phyloP scores from a whole-genome alignment of 2,113 vertebrate species.

The Phyllostomus discolor region DNA sequence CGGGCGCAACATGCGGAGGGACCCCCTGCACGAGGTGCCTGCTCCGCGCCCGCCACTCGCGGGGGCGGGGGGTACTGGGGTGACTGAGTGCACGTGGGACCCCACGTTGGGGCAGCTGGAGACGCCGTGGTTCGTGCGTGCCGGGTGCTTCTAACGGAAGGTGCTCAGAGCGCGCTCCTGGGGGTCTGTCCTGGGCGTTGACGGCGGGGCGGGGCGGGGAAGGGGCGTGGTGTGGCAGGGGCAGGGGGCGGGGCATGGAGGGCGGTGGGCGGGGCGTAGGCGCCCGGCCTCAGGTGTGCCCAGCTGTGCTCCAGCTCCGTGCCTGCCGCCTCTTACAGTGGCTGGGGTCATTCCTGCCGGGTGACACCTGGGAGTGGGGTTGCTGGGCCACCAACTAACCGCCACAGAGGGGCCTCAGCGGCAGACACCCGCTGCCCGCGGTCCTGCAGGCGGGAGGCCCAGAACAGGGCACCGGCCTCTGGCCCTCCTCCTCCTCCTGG shows the following conservation, averaged over 20 bases:
- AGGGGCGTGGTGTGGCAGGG: not conserved
- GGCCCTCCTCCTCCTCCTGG: not conserved
- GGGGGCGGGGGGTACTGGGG: not conserved
- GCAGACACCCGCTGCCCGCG: rapidly evolving
- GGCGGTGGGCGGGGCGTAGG: rapidly evolving
- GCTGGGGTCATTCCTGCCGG: rapidly evolving
- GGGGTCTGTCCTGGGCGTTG: rapidly evolving
- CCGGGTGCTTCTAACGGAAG: rapidly evolving
- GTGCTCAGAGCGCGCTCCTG: rapidly evolving
- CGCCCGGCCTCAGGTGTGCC: rapidly evolving
- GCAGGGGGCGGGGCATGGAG: not conserved
- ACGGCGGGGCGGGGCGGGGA: not conserved
- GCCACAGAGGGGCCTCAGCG: rapidly evolving
- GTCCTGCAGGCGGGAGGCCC: not conserved
- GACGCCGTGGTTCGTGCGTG: rapidly evolving
- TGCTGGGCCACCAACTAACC: rapidly evolving
- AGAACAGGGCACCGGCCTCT: rapidly evolving
- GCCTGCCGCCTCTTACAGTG: not conserved
- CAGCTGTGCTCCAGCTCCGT: not conserved
- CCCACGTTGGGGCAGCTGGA: not conserved
- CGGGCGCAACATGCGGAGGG: constrained; percentile 88
- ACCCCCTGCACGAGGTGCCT: constrained; percentile 90
- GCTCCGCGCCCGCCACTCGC: rapidly evolving
- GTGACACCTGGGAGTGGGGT: rapidly evolving
- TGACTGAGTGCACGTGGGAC: rapidly evolving